Evolutionary conservation across 1,140 invertebrate genomes (phyloP).

Genomic region (Drosophila teissieri): DNA sequence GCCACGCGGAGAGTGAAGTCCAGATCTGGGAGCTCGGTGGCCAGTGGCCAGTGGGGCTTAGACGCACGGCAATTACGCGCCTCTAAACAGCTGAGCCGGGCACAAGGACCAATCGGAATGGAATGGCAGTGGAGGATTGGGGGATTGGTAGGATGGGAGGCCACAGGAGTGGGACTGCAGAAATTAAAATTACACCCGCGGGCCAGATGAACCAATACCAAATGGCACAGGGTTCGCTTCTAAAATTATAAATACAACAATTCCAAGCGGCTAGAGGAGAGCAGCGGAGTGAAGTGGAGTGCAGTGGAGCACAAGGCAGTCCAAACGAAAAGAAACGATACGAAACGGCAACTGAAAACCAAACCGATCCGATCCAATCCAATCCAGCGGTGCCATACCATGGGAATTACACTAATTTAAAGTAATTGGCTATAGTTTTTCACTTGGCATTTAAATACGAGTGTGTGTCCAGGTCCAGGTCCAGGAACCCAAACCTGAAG

Average conservation of each 20-base stretch:
- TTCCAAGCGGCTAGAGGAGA: constrained; percentile 19
- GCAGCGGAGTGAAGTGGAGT: not conserved
- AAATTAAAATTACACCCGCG: constrained; percentile 84
- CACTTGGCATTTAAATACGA: constrained; percentile 82
- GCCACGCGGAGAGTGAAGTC: constrained; percentile 28
- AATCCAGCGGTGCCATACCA: constrained; percentile 54
- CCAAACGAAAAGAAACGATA: constrained; percentile 4
- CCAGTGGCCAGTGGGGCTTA: constrained; percentile 34
- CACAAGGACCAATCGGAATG: constrained; percentile 40
- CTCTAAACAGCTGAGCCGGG: constrained; percentile 69
- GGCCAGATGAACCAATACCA: constrained; percentile 52
- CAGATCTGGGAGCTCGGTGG: constrained; percentile 4
- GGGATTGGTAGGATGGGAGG: constrained; percentile 4
- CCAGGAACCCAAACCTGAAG: not conserved
- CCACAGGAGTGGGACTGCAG: constrained; percentile 37
- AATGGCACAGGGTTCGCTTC: constrained; percentile 32
- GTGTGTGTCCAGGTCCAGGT: constrained; percentile 24
- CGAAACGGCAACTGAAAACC: constrained; percentile 19
- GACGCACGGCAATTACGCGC: constrained; percentile 73
- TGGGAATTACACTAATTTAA: constrained; percentile 84
- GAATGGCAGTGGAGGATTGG: constrained; percentile 16
- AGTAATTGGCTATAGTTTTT: constrained; percentile 84
- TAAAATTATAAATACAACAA: constrained; percentile 75
- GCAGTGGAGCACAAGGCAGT: not conserved
- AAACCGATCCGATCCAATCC: constrained; percentile 50